Conservation (phyloP, 2,113 vertebrate genomes). For the Romanogobio albipinnatus region DNA sequence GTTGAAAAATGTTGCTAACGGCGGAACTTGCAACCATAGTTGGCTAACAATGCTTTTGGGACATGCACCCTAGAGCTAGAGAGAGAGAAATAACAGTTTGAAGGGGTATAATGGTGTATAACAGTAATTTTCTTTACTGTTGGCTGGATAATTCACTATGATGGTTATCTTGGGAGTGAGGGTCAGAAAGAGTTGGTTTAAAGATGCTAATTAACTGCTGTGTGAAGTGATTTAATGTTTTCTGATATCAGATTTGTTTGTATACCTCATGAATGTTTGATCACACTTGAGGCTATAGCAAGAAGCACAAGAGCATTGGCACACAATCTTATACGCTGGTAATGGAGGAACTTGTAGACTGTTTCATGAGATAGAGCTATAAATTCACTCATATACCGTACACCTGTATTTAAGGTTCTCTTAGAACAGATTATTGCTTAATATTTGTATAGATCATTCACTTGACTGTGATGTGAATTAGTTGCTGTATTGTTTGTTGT, state of each 20-base stretch:
- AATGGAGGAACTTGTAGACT: neutral
- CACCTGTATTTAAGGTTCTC: neutral
- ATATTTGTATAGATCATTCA: neutral
- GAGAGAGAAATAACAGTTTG: neutral
- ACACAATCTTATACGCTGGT: neutral
- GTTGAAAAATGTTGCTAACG: neutral
- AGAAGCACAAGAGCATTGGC: neutral
- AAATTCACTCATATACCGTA: neutral
- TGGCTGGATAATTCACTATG: neutral
- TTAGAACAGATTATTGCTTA: neutral
- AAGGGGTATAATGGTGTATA: constrained; percentile 1
- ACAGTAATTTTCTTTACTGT: neutral
- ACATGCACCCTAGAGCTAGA: neutral
- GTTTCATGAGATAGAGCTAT: neutral
- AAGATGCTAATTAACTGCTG: constrained; percentile 8
- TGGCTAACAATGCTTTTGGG: neutral
- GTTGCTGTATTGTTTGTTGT: neutral
- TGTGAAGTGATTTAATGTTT: neutral
- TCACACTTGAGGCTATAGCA: neutral
- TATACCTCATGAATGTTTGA: constrained; percentile 13
- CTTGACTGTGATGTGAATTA: neutral
- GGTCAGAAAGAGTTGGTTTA: neutral
- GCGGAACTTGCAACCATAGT: neutral
- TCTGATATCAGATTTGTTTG: constrained; percentile 24
- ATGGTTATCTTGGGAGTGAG: neutral